Conservation (phyloP, 2,113 vertebrate genomes). For the Neolamprologus ventralis region DNA sequence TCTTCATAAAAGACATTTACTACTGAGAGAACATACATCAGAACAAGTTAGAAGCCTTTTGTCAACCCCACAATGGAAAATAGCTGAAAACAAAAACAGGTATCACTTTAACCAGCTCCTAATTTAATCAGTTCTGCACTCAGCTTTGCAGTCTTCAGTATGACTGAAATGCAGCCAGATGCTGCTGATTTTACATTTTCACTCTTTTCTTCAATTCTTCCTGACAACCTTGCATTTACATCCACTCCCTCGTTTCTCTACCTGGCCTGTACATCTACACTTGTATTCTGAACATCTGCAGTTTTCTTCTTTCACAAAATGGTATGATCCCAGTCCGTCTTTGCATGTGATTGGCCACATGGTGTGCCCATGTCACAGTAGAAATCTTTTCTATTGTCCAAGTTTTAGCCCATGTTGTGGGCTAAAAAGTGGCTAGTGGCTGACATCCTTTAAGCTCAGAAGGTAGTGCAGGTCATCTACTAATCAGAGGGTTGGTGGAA, state of each 20-base stretch:
- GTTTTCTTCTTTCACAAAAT: neutral
- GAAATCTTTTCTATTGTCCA: too few species aligned
- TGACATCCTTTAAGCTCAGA: neutral
- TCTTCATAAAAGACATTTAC: neutral
- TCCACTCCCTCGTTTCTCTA: fast-evolving
- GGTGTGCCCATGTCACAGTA: neutral
- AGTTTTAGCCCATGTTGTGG: too few species aligned
- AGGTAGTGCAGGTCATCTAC: neutral
- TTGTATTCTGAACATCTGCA: neutral
- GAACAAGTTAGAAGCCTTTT: neutral
- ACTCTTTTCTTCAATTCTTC: neutral
- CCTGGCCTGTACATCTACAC: neutral
- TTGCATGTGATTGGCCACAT: fast-evolving
- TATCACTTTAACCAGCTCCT: neutral
- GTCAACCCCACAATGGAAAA: neutral
- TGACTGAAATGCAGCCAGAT: neutral
- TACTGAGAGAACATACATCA: neutral
- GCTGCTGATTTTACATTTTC: neutral
- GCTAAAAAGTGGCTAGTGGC: neutral
- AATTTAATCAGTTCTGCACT: neutral
- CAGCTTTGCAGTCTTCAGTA: neutral
- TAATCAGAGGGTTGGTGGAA: neutral
- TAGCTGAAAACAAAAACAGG: neutral
- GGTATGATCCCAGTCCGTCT: neutral
- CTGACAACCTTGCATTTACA: neutral